A percentile compares a stretch with the other conserved stretches of the same genome.
These are phyloP conservation scores for Diloba caeruleocephala DNA, from an alignment of 2,888 invertebrate genomes.

Conservation along the genomic window DNA sequence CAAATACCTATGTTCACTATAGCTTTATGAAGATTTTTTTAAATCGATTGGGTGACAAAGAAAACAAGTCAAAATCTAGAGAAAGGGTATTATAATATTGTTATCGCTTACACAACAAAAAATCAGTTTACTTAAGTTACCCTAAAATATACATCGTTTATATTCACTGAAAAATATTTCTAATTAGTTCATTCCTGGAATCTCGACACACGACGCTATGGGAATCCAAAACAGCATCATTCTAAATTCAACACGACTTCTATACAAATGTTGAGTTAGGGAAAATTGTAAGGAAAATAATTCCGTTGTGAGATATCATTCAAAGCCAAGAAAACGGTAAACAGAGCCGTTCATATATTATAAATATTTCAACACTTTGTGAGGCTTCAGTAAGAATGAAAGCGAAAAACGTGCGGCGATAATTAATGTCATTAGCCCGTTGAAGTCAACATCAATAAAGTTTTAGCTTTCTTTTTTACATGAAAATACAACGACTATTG, in stretches of 20 bases:
- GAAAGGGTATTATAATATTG: too few relatives aligned
- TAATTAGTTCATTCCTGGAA: constrained; percentile 36
- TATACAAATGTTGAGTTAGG: constrained; percentile 31
- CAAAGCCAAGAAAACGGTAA: constrained; percentile 31
- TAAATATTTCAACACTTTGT: constrained; percentile 42
- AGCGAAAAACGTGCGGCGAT: constrained; percentile 2
- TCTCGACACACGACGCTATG: constrained; percentile 25
- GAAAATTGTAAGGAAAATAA: constrained; percentile 36
- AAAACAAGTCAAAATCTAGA: too few relatives aligned
- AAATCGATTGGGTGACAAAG: too few relatives aligned
- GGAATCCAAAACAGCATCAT: constrained; percentile 37
- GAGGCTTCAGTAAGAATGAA: background rate
- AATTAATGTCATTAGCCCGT: too few relatives aligned
- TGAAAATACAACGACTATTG: too few relatives aligned
- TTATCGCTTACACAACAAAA: background rate
- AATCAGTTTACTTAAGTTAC: constrained; percentile 5
- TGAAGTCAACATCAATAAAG: too few relatives aligned
- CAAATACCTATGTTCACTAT: too few relatives aligned
- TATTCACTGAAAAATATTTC: constrained; percentile 18
- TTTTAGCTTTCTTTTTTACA: too few relatives aligned
- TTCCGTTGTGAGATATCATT: constrained; percentile 36
- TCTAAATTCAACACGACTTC: constrained; percentile 29
- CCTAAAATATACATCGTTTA: constrained; percentile 2
- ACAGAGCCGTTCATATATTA: constrained; percentile 32
- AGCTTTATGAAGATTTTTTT: too few relatives aligned